These are phyloP conservation scores for Linyphia triangularis DNA, from an alignment of 2,888 invertebrate genomes.

Conservation along the genomic window DNA sequence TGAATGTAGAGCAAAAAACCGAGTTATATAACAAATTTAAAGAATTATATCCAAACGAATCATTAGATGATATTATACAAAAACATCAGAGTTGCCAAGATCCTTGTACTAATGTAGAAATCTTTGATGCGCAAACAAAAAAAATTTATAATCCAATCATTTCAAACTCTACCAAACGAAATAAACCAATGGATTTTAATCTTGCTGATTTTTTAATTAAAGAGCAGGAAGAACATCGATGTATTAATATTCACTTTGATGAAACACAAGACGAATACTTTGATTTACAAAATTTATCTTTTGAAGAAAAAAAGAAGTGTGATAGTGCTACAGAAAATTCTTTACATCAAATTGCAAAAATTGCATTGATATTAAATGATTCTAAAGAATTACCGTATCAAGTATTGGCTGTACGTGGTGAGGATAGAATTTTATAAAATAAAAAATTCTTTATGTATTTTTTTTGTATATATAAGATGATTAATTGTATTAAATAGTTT, in stretches of 20 bases:
- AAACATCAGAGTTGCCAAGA: background rate
- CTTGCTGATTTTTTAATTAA: conserved; percentile 1
- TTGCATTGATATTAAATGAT: conserved; percentile 19
- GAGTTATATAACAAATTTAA: background rate
- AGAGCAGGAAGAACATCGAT: conserved; percentile 1
- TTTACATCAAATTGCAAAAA: conserved; percentile 6
- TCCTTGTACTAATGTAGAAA: background rate
- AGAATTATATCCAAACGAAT: background rate
- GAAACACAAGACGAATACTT: conserved; percentile 2
- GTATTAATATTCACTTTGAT: conserved; percentile 6
- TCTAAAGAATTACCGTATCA: background rate
- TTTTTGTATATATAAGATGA: too few relatives aligned
- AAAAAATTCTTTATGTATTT: too few relatives aligned
- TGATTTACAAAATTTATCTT: conserved; percentile 1
- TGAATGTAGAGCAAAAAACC: background rate
- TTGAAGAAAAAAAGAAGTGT: conserved; percentile 21
- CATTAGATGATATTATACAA: background rate
- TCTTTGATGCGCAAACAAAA: conserved; percentile 4
- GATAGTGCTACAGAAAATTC: conserved; percentile 5
- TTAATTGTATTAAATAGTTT: too few relatives aligned
- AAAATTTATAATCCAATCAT: conserved; percentile 26
- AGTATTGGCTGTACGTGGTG: background rate
- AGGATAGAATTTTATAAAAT: too few relatives aligned
- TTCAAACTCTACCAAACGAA: background rate
- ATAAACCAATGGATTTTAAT: conserved; percentile 10